A percentile compares a stretch with the other conserved stretches of the same genome.
phyloP scores from a whole-genome alignment of 2,113 vertebrate genomes.

The Malurus alboscapulatus region DNA sequence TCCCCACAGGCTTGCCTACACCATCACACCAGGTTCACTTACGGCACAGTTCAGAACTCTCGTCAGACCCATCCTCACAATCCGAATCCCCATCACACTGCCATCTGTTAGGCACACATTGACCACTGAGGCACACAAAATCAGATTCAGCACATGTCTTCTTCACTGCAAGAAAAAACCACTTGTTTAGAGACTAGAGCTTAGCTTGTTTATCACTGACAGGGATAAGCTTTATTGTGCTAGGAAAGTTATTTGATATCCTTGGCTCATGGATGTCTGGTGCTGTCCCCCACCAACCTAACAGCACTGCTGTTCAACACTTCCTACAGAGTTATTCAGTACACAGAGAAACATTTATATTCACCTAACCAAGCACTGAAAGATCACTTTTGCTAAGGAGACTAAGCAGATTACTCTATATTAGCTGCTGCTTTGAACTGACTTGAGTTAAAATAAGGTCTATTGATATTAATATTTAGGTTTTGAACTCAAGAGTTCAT shows the following conservation, averaged over 20 bases:
- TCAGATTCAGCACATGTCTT: conserved; percentile 88
- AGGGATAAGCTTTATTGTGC: not conserved
- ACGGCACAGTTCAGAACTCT: conserved; percentile 90
- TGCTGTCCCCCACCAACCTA: rapidly evolving
- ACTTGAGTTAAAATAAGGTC: not conserved
- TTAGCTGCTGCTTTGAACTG: not conserved
- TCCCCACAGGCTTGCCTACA: not conserved
- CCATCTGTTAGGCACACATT: conserved; percentile 93
- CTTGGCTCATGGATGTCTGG: not conserved
- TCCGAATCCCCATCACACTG: conserved; percentile 95
- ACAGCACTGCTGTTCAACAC: not conserved
- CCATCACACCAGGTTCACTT: conserved; percentile 70
- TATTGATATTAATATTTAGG: not conserved
- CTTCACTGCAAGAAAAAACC: conserved; percentile 76
- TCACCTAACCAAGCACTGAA: not conserved
- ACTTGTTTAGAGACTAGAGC: not conserved
- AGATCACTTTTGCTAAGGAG: not conserved
- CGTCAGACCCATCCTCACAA: conserved; percentile 94
- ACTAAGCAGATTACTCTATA: not conserved
- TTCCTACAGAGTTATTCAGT: not conserved
- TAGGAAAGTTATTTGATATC: not conserved
- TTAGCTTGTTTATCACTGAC: not conserved
- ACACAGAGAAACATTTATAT: not conserved
- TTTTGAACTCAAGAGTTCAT: not conserved
- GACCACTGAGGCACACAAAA: conserved; percentile 90